phyloP scores from a whole-genome alignment of 2,113 vertebrate genomes.

The Rutilus rutilus region DNA sequence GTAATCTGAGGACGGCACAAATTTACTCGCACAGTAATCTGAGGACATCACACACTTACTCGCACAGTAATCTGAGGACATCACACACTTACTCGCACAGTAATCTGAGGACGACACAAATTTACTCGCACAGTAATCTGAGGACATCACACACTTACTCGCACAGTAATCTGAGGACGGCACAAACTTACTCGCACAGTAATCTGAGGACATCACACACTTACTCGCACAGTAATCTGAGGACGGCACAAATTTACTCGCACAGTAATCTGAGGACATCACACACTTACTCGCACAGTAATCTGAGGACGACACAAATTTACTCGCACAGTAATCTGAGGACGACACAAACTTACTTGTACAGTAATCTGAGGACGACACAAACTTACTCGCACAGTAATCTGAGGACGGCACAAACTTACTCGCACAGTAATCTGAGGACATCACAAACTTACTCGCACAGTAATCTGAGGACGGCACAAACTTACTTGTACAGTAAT shows the following conservation, averaged over 20 bases:
- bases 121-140: slow-evolving; percentile 98
- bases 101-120: slow-evolving; percentile 74
- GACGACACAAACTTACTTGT: too few species aligned
- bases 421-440: slow-evolving; percentile 93
- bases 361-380: slow-evolving; percentile 54
- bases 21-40: slow-evolving; percentile 98
- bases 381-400: slow-evolving; percentile 97
- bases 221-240: too few species aligned
- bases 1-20: slow-evolving; percentile 69
- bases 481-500: slow-evolving; percentile 97
- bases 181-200: slow-evolving; percentile 94
- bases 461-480: slow-evolving; percentile 63
- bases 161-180: slow-evolving; percentile 53
- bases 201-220: slow-evolving; percentile 78
- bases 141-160: too few species aligned
- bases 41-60: slow-evolving; percentile 86
- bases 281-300: too few species aligned
- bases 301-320: slow-evolving; percentile 78
- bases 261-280: slow-evolving; percentile 88
- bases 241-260: slow-evolving; percentile 88
- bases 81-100: too few species aligned
- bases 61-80: slow-evolving; percentile 89
- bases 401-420: slow-evolving; percentile 89
- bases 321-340: slow-evolving; percentile 95
- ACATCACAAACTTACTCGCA: neutral